phyloP scores from a whole-genome alignment of 2,797 vertebrate genomes.

The Tachyglossus aculeatus region DNA sequence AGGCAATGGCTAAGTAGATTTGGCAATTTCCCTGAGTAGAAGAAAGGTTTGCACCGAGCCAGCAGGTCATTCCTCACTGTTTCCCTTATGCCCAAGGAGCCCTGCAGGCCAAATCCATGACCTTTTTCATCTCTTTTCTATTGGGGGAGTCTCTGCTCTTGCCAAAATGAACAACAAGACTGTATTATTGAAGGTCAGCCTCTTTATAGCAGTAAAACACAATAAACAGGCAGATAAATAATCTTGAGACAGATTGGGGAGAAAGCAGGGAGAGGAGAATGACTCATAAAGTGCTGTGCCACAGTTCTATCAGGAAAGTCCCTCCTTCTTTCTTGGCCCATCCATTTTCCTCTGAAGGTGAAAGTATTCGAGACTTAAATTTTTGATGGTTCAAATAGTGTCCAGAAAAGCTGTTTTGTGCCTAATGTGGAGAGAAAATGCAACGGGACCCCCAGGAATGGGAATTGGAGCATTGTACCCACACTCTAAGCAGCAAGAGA shows the following conservation, averaged over 20 bases:
- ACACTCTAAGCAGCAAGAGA: too few relatives aligned
- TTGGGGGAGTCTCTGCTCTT: slow-evolving; percentile 21
- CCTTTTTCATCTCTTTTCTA: slow-evolving; percentile 5
- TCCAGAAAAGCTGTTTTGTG: too few relatives aligned
- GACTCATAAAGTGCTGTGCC: not conserved
- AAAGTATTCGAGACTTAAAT: too few relatives aligned
- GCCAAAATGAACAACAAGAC: too few relatives aligned
- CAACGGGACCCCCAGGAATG: too few relatives aligned
- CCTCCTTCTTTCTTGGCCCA: not conserved
- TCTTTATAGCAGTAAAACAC: not conserved
- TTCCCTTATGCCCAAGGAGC: not conserved
- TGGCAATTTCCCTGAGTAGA: not conserved
- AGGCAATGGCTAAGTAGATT: not conserved
- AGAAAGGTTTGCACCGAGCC: too few relatives aligned
- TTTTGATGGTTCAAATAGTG: too few relatives aligned
- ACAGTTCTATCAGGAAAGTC: not conserved
- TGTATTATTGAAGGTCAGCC: not conserved
- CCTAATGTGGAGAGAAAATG: too few relatives aligned
- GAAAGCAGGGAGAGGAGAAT: not conserved
- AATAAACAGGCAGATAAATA: slow-evolving; percentile 31
- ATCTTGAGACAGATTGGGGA: not conserved
- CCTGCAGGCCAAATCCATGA: not conserved
- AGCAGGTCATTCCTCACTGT: too few relatives aligned
- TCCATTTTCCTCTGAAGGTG: slow-evolving; percentile 33
- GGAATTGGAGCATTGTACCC: too few relatives aligned